Base-by-base conservation (phyloP, 2,113 vertebrate genomes). In the Bagarius yarrelli region DNA sequence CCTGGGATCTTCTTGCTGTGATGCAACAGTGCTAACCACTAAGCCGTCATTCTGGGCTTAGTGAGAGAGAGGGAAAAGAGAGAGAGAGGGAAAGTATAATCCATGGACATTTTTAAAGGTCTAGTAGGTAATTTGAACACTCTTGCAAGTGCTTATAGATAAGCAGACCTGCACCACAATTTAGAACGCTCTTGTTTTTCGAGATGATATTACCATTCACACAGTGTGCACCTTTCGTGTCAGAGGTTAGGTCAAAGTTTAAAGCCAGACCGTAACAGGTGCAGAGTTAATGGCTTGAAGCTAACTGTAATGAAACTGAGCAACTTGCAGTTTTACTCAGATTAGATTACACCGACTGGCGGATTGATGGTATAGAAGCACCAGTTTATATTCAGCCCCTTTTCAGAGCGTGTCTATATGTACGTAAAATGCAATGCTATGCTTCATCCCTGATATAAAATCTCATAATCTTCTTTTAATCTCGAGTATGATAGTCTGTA, bases 251-350 rank as follows among this genome's bases (percentile, higher is more conserved):
- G 85, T 21, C 67, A 74, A 64, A 79, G 85, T 81, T 88, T 86
- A 85, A 75, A 71, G 50, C 50, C 67, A 78, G 79, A 67, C 77
- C 36, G 63, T 73, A 85, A 88, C 91, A 92, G 90, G 88, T 91
- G 90, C 85, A 89, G 85, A 79, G 81, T 77, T 90, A 86, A 92
- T 83, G 67, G 52, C 53, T 44, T 3, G n/a, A 57, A n/a, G 50
- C n/a, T 63, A 81, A 50, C 50, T 44, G 71, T 81, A 73, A 81
- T 44, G 79, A 86, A 86, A 81, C 71, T 75, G 60, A 66, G 63
- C 52, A 57, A 30, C 61, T 81, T 50, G 72, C 53, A n/a, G 21
- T 69, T 50, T 30, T 76, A 40, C 87, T 63, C 40, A 79, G 88
- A 87, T 91, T 85, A 81, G 59, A 81, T 91, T 90, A 86, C 88